Base-by-base conservation (phyloP, 1,140 invertebrate species). In the Notospermus geniculatus region DNA sequence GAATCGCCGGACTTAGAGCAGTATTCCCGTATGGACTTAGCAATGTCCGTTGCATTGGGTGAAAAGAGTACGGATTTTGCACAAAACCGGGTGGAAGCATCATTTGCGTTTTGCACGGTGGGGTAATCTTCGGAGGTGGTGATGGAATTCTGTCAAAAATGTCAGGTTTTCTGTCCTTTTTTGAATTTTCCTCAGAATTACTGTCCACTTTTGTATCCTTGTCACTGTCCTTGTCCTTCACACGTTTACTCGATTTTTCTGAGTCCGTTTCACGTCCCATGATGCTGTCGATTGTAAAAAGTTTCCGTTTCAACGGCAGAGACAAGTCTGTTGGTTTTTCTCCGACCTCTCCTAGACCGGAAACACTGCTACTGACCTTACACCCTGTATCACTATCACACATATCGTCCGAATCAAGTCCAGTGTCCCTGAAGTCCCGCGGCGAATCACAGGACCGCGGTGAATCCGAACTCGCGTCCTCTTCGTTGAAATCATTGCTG, bases 61-160 rank as follows among this genome's bases (percentile, higher is more conserved):
- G 32, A n/a, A 61, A 39, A 2, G 32, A 30, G 19, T 30, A 54
- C 9, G 53, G n/a, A 23, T 30, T 41, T 30, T 61, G 23, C 46
- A 55, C n/a, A 23, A 17, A 45, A 25, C 19, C 50, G 2, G 59
- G 27, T 27, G 22, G 46, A 4, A 28, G 17, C 5, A 36, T 29
- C 27, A 36, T 55, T 25, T 30, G 29, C 32, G 54, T 23, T 32
- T 52, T 50, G 36, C 32, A 27, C 25, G 29, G 25, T 30, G 64
- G 61, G 23, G 41, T 17, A 9, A 79, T 61, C 64, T 79, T 79
- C 17, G 77, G 77, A 25, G 77, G 77, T 17, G 77, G 75, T 32
- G 73, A 74, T 17, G 77, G 77, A 54, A 79, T 77, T 66, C 68
- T 71, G 59, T 79, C 77, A 66, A 77, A 79, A 57, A 79, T 71